A percentile compares a stretch with the other conserved stretches of the same genome.
These are phyloP conservation scores for Spicauda simplicius DNA, from an alignment of 2,888 invertebrate species.

Conservation along the genomic window DNA sequence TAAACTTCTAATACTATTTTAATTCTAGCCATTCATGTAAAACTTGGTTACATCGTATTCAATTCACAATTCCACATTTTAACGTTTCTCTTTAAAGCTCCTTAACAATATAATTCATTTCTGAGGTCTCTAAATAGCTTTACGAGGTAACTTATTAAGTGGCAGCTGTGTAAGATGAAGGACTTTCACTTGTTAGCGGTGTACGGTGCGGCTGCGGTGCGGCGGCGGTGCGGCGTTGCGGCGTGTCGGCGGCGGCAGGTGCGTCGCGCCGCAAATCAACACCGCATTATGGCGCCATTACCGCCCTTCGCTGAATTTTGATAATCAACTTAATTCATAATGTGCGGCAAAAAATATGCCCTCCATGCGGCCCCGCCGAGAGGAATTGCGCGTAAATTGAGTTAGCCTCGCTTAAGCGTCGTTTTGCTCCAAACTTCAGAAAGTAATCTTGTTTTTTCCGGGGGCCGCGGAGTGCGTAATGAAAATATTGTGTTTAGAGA, in stretches of 20 bases:
- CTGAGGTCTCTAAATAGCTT: neutral
- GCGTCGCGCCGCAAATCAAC: constrained; percentile 48
- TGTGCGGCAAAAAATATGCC: constrained; percentile 49
- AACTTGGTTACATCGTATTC: too few relatives aligned
- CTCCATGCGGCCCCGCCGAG: constrained; percentile 42
- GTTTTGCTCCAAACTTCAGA: constrained; percentile 59
- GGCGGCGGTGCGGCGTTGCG: neutral
- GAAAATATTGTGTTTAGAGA: constrained; percentile 51
- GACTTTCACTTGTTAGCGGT: neutral
- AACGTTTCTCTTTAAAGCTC: neutral
- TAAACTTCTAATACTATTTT: too few relatives aligned
- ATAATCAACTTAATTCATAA: constrained; percentile 62
- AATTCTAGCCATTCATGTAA: too few relatives aligned
- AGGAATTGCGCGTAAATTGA: constrained; percentile 59
- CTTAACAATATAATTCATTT: neutral
- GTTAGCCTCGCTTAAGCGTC: constrained; percentile 62
- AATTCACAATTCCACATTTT: too few relatives aligned
- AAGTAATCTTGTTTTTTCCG: constrained; percentile 61
- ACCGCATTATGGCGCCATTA: constrained; percentile 56
- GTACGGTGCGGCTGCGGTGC: neutral
- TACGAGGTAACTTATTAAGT: neutral
- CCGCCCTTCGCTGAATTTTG: constrained; percentile 52
- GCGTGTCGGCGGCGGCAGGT: constrained; percentile 13
- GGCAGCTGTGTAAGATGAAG: neutral
- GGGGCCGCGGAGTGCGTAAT: constrained; percentile 44